Evolutionary conservation across 1,140 invertebrate species (phyloP), one percentile per base, ranked within the genome.

Genomic region (Pachypsylla venusta): DNA sequence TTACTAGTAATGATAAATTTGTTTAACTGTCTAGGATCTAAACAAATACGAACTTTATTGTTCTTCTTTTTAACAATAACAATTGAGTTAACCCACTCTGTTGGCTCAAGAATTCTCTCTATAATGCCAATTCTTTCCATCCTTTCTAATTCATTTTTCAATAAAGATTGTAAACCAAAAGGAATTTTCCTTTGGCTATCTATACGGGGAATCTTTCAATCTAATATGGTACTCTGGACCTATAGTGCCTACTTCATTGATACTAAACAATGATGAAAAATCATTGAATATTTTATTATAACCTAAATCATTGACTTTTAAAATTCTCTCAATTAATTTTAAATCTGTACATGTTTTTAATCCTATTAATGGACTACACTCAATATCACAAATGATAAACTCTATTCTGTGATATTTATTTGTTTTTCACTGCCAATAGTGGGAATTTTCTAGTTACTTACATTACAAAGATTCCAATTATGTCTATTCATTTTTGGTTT

Each of bases 21-120:
- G 65, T 78, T 77, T 59, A 78, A 65, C 30, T 74, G 67, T 25
- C 61, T 65, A 4, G 75, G 75, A 65, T 78, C 75, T 16, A 79
- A 60, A 63, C 74, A 77, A 20, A 79, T 66, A 56, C 74, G 61
- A 7, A 76, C 53, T 26, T 67, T 60, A 26, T 68, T 68, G 65
- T 74, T 69, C 25, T 63, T 59, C 69, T 76, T 77, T 59, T 67
- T 64, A 14, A 74, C 70, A 25, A 75, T 64, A 1, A 75, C 71
- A 25, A 73, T 63, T 19, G 67, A 63, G 61, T 71, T 71, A 0
- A 76, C 71, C 73, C 75, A 76, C 26, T 75, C 70, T 2, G 74
- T 71, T 4, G 71, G 68, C 54, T 66, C 62, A n/a, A 61, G 53
- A 24, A 68, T 65, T 63, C 63, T 65, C 56, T 62, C 20, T 54